Conservation (phyloP, 1,140 invertebrate species). For the Plodia interpunctella region DNA sequence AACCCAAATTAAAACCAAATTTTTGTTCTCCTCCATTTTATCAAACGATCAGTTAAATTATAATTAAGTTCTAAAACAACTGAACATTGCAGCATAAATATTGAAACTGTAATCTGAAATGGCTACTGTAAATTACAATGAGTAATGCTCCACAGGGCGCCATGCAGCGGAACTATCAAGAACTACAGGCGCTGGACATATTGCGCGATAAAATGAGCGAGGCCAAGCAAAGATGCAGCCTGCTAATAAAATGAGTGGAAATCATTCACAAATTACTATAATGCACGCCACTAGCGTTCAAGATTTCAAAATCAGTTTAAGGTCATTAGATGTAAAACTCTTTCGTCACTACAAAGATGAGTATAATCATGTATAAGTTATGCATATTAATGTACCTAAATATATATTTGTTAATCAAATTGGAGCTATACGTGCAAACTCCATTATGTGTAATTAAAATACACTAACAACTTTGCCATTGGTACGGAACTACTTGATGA, state of each 20-base stretch:
- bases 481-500: background rate
- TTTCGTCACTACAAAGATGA: background rate
- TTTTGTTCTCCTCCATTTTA: too few relatives aligned
- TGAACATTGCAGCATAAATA: conserved; percentile 5
- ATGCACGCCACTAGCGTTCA: background rate
- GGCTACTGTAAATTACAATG: conserved; percentile 9
- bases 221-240: background rate
- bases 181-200: conserved; percentile 9
- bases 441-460: background rate
- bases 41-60: background rate
- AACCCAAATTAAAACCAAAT: too few relatives aligned
- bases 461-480: background rate
- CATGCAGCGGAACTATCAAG: conserved; percentile 8
- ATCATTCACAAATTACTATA: conserved; percentile 1
- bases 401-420: background rate
- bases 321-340: background rate
- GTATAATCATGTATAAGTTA: background rate
- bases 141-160: conserved; percentile 10
- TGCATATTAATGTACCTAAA: background rate
- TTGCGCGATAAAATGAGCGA: conserved; percentile 11
- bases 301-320: conserved; percentile 1
- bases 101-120: conserved; percentile 9
- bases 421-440: background rate
- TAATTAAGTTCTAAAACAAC: background rate
- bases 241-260: background rate